A percentile compares a stretch with the other conserved stretches of the same genome.
Conservation (phyloP, 2,888 invertebrate species). For the Sicus ferrugineus region DNA sequence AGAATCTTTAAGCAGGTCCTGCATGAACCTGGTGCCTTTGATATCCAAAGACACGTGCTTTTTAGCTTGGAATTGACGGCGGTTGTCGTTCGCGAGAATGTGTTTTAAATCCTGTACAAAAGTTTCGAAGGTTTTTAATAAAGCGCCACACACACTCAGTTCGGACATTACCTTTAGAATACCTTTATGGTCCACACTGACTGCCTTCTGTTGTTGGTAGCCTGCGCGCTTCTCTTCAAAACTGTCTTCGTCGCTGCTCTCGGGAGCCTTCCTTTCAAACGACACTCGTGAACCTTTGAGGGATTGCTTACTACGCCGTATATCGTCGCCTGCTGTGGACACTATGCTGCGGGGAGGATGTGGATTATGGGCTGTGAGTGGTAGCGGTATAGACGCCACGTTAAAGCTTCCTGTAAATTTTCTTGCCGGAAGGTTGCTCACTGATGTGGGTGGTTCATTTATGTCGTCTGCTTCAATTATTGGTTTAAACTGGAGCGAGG, state of each 20-base stretch:
- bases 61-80: slow-evolving; percentile 63
- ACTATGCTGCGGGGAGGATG: slow-evolving; percentile 57
- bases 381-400: slow-evolving; percentile 53
- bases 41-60: slow-evolving; percentile 64
- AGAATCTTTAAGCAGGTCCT: slow-evolving; percentile 63
- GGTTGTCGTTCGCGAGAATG: slow-evolving; percentile 62
- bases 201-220: slow-evolving; percentile 63
- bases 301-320: slow-evolving; percentile 60
- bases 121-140: background rate
- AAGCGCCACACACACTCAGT: too few relatives aligned
- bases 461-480: slow-evolving; percentile 51
- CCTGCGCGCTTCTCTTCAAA: slow-evolving; percentile 63
- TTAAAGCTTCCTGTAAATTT: slow-evolving; percentile 51
- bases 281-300: slow-evolving; percentile 63
- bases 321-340: slow-evolving; percentile 46
- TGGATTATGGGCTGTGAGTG: slow-evolving; percentile 57
- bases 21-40: slow-evolving; percentile 61
- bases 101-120: slow-evolving; percentile 56
- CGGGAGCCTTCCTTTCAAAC: slow-evolving; percentile 55
- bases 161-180: slow-evolving; percentile 58
- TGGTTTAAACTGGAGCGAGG: slow-evolving; percentile 58
- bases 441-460: slow-evolving; percentile 47
- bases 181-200: slow-evolving; percentile 64
- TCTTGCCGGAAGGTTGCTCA: slow-evolving; percentile 41
- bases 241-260: slow-evolving; percentile 64